Evolutionary conservation across 2,113 vertebrate genomes (phyloP).

Genomic region (Cettia cetti): DNA sequence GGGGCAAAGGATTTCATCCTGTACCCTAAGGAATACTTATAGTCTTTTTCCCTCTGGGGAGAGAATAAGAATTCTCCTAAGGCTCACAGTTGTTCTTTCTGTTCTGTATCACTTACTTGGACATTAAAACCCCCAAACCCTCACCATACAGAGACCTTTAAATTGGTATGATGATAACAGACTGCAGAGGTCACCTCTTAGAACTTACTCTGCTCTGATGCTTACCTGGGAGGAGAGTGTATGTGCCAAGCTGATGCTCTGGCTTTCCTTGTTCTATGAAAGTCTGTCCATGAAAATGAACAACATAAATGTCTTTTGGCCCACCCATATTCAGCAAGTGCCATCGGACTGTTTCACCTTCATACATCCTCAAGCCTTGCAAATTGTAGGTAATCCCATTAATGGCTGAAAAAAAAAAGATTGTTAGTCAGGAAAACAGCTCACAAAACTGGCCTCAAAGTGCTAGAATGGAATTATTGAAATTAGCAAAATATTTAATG

Average conservation of each 20-base stretch:
- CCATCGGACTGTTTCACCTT: constrained; percentile 81
- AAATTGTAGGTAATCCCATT: constrained; percentile 87
- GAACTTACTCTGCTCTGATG: background rate
- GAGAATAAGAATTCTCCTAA: background rate
- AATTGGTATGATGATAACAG: background rate
- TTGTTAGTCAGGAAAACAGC: background rate
- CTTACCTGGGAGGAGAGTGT: constrained; percentile 87
- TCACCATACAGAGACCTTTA: background rate
- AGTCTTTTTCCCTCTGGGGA: background rate
- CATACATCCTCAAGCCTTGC: constrained; percentile 90
- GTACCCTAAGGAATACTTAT: background rate
- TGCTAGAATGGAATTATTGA: background rate
- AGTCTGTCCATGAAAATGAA: constrained; percentile 94
- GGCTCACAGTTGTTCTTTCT: background rate
- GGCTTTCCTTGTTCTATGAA: constrained; percentile 80
- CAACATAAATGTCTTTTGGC: constrained; percentile 84
- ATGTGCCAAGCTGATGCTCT: constrained; percentile 81
- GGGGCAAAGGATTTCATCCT: background rate
- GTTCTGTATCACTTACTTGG: background rate
- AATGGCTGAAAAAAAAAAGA: constrained; percentile 78
- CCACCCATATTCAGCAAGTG: constrained; percentile 92
- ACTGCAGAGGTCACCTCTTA: background rate
- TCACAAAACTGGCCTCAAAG: background rate
- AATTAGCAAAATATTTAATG: background rate
- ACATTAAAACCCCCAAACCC: background rate